Evolutionary conservation across 2,797 vertebrate species (phyloP).

Genomic region (Oceanodroma leucorhoa): DNA sequence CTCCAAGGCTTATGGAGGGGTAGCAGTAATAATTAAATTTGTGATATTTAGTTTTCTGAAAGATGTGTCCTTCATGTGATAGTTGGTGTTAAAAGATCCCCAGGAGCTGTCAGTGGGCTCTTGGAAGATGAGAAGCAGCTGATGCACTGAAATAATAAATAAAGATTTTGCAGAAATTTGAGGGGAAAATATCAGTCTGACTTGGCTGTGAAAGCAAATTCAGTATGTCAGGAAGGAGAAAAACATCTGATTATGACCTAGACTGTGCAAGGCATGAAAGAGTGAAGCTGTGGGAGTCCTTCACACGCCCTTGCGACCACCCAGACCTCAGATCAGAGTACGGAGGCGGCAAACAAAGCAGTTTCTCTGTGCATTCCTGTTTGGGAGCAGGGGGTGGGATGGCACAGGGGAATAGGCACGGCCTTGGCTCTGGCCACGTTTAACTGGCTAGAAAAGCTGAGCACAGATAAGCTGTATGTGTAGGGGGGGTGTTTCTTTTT

Average conservation of each 20-base stretch:
- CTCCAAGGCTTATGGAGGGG: neutral
- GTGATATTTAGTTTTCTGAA: neutral
- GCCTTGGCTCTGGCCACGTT: neutral
- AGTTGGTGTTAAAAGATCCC: neutral
- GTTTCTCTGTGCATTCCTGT: neutral
- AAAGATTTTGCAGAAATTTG: neutral
- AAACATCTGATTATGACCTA: neutral
- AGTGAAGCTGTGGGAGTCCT: neutral
- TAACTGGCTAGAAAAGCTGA: neutral
- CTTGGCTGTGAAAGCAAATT: neutral
- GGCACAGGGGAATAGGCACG: conserved; percentile 2
- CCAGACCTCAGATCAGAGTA: rapidly evolving
- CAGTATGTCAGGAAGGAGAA: neutral
- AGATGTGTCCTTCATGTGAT: neutral
- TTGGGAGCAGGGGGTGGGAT: neutral
- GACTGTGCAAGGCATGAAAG: neutral
- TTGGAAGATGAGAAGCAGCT: neutral
- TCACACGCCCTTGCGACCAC: neutral
- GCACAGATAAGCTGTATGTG: neutral
- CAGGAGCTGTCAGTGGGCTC: neutral
- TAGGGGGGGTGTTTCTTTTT: neutral
- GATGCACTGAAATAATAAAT: neutral
- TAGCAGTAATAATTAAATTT: neutral
- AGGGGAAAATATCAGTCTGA: neutral
- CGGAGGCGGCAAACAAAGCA: neutral